Percentiles rank a stretch among this genome's conserved stretches.
Evolutionary conservation across 2,797 vertebrate genomes (phyloP).

Genomic region (Malacoctenus gilli): DNA sequence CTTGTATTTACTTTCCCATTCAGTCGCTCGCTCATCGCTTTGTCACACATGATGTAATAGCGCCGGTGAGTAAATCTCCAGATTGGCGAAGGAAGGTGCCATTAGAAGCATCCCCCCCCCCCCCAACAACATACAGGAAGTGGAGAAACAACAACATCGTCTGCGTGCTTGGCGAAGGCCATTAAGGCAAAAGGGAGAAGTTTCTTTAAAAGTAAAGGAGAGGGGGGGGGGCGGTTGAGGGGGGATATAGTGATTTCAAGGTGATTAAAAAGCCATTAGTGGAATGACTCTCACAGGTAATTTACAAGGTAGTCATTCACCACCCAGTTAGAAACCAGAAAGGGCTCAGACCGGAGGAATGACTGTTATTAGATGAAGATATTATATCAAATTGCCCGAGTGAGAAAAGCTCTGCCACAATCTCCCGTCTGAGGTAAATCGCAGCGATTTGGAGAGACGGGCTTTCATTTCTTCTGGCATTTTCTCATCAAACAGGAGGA

Average conservation of each 20-base stretch:
- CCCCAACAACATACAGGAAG: conserved; percentile 19
- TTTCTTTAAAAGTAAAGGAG: conserved; percentile 52
- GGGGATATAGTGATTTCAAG: conserved; percentile 70
- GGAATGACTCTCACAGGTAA: conserved; percentile 79
- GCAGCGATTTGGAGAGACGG: conserved; percentile 61
- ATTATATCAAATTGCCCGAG: conserved; percentile 72
- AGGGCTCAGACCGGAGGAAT: conserved; percentile 67
- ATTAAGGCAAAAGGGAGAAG: conserved; percentile 58
- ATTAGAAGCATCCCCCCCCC: conserved; percentile 28
- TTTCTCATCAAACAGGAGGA: conserved; percentile 52
- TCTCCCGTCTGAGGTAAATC: conserved; percentile 61
- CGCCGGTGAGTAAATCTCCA: conserved; percentile 31
- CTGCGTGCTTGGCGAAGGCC: conserved; percentile 35
- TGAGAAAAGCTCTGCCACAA: conserved; percentile 60
- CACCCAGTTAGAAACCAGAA: conserved; percentile 74
- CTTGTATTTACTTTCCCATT: neutral
- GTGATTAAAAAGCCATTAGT: conserved; percentile 85
- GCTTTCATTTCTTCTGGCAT: conserved; percentile 57
- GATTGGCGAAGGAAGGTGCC: conserved; percentile 23
- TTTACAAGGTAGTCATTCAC: conserved; percentile 79
- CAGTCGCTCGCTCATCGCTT: conserved; percentile 5
- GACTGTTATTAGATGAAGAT: conserved; percentile 78
- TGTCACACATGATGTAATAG: conserved; percentile 44
- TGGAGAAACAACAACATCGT: conserved; percentile 46
- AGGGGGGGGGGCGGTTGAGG: conserved; percentile 38